Evolutionary conservation across 2,888 invertebrate genomes (phyloP), one percentile per base, ranked within the genome.

Genomic region (Hemithea aestivaria): DNA sequence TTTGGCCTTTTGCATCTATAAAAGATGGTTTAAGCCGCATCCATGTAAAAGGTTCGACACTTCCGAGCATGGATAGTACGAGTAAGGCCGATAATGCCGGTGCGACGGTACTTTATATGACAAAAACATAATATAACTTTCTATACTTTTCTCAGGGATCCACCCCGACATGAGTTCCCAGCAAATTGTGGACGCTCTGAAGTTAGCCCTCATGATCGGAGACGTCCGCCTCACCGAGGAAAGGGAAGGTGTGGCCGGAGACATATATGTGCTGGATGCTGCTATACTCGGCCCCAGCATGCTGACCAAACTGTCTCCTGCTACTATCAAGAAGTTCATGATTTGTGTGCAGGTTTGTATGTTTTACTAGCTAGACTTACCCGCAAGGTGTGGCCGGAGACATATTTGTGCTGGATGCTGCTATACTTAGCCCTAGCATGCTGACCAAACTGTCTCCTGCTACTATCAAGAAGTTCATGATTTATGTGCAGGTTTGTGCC

Each of bases 311-410:
- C 91, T 95, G 48, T 93, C 95, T 0, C 94, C 95, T 1, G 80
- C 92, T 1, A 78, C 92, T 10, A 89, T 95, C 27, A 95, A 94
- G 81, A 95, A 95, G 74, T 95, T 95, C 74, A 89, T 95, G 69
- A 92, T 94, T 39, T 94, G 94, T 72, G 93, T 94, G 1, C 93
- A 94, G 88, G 85, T 87, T 39, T 23, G 51, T 44, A 10, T 8
- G 2, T 20, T 10, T 7, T 25, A 7, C 10, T 25, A 3, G 7
- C 6, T 4, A 25, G 1, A 5, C 6, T 10, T 8, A 1, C 26
- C n/a, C n/a, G 35, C 90, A 91, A 7, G 95, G 95, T 1, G 94
- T 95, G 0, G 94, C 94, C 1, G 95, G 95, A 0, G 95, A 96
- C 58, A 91, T 95, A 10, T 95, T 94, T 62, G 89, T 96, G 11